phyloP scores from a whole-genome alignment of 2,797 vertebrate species.

The Phataginus tricuspis region DNA sequence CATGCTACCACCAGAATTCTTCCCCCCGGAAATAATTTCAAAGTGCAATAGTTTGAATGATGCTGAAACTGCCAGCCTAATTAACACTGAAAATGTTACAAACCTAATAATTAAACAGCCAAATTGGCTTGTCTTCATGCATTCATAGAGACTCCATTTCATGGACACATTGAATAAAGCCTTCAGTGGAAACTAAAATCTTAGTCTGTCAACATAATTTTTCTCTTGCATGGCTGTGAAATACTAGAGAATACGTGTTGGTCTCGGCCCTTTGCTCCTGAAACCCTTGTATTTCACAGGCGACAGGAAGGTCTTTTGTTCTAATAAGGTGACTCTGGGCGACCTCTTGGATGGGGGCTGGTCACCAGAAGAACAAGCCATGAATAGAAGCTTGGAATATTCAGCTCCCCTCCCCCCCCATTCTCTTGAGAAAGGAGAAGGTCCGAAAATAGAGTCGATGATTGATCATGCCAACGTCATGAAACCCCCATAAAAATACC shows the following conservation, averaged over 20 bases:
- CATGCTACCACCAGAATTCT: neutral
- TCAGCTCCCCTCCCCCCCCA: too few species aligned
- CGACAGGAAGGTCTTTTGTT: neutral
- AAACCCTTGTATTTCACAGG: neutral
- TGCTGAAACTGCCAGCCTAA: neutral
- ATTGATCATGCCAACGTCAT: neutral
- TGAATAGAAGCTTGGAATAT: neutral
- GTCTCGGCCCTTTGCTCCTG: neutral
- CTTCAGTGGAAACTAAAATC: neutral
- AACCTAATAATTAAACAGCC: neutral
- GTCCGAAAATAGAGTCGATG: neutral
- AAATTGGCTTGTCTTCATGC: neutral
- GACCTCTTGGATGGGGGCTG: neutral
- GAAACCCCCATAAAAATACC: neutral
- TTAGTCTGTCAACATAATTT: rapidly evolving
- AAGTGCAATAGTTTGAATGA: neutral
- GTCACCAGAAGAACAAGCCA: neutral
- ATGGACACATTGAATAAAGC: neutral
- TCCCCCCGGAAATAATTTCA: neutral
- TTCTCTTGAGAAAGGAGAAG: neutral
- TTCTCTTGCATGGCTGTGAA: neutral
- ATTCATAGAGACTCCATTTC: neutral
- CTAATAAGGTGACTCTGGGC: neutral
- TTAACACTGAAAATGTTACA: neutral
- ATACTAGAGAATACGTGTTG: neutral